phyloP scores from a whole-genome alignment of 1,140 invertebrate species.

The fruit fly (Drosophila melanogaster) region DNA sequence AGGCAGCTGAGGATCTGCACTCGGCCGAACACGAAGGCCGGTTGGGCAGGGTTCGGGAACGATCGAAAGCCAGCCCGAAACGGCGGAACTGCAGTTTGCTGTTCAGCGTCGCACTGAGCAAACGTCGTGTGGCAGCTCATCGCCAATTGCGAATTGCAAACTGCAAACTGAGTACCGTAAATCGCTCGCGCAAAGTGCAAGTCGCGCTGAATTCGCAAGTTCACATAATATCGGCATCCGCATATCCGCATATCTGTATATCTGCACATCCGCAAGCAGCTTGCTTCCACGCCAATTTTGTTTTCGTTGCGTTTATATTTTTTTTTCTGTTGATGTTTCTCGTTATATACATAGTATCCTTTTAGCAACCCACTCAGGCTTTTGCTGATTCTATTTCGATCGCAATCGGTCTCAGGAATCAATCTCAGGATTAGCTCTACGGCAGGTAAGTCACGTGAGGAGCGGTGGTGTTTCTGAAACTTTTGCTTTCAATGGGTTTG shows the following conservation, averaged over 20 bases:
- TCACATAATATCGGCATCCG: not conserved
- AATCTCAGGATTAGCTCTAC: conserved; percentile 26
- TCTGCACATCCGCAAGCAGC: not conserved
- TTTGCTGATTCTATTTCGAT: conserved; percentile 1
- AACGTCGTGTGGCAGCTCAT: conserved; percentile 58
- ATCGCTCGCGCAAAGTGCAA: conserved; percentile 17
- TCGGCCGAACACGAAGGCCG: conserved; percentile 16
- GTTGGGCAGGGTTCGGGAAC: conserved; percentile 2
- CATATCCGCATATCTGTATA: not conserved
- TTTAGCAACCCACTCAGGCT: conserved; percentile 9
- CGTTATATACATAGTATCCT: conserved; percentile 2
- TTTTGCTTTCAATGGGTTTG: conserved; percentile 19
- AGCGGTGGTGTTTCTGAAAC: conserved; percentile 2
- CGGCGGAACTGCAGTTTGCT: conserved; percentile 71
- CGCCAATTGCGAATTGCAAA: not conserved
- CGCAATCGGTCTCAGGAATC: conserved; percentile 2
- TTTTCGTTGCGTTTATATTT: conserved; percentile 1
- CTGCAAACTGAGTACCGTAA: not conserved
- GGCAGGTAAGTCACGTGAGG: conserved; percentile 25
- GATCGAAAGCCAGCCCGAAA: conserved; percentile 28
- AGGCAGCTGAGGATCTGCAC: conserved; percentile 24
- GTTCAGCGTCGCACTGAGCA: conserved; percentile 73
- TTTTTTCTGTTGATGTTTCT: conserved; percentile 27
- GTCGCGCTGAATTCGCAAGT: not conserved
- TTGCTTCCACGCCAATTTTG: conserved; percentile 12